These are phyloP conservation scores for Pyrgilauda ruficollis DNA, from an alignment of 2,113 vertebrate genomes.

Conservation along the genomic window DNA sequence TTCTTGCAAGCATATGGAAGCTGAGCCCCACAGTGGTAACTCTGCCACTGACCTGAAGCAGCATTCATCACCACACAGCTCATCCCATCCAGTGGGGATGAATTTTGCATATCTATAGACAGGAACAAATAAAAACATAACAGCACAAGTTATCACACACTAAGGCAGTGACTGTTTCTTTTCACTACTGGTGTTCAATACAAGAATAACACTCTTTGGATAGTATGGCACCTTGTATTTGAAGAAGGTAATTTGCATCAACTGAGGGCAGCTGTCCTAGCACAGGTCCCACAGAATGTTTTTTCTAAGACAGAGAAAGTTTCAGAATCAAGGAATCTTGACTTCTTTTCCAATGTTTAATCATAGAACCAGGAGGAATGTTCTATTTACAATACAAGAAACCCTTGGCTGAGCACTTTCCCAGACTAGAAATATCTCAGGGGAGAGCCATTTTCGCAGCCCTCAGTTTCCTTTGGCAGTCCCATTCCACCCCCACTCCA, in stretches of 20 bases:
- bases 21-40: constrained; percentile 73
- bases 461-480: constrained; percentile 32
- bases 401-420: constrained; percentile 7
- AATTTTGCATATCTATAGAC: constrained; percentile 69
- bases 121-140: background rate
- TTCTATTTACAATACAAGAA: constrained; percentile 48
- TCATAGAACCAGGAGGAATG: constrained; percentile 27
- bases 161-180: background rate
- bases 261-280: background rate
- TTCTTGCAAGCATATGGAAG: constrained; percentile 91
- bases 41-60: constrained; percentile 73
- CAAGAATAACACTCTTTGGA: background rate
- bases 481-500: background rate
- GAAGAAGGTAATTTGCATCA: background rate
- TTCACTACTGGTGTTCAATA: background rate
- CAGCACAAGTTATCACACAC: background rate
- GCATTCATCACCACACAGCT: constrained; percentile 84
- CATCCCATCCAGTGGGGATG: constrained; percentile 62
- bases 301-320: background rate
- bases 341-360: constrained; percentile 10
- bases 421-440: constrained; percentile 47
- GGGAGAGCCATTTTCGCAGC: constrained; percentile 16
- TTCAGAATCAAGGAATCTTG: background rate
- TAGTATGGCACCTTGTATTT: background rate
- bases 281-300: background rate